Conservation (phyloP, 1,140 invertebrate species). For the Globodera ellingtonae region DNA sequence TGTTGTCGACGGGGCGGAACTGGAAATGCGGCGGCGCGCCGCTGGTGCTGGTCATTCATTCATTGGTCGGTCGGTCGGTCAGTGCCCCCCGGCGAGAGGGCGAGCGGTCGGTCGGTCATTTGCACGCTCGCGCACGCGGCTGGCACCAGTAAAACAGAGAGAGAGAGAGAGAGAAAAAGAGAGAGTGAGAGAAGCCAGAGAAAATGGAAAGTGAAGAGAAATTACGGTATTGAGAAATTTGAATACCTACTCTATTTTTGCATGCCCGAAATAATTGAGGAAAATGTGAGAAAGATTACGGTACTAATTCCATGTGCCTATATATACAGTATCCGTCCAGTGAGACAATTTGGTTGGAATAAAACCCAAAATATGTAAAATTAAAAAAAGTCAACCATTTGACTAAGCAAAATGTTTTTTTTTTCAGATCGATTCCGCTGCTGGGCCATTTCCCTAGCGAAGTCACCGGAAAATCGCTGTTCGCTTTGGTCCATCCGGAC, state of each 20-base stretch:
- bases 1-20: neutral
- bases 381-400: too few relatives aligned
- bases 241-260: neutral
- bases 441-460: slow-evolving; percentile 63
- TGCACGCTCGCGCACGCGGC: too few relatives aligned
- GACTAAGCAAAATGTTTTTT: neutral
- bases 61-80: too few relatives aligned
- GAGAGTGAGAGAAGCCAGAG: neutral
- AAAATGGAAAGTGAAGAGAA: neutral
- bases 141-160: neutral
- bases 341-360: too few relatives aligned
- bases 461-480: slow-evolving; percentile 59
- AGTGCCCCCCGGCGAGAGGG: too few relatives aligned
- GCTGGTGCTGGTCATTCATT: too few relatives aligned
- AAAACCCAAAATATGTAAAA: too few relatives aligned
- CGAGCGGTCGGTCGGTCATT: too few relatives aligned
- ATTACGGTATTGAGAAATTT: neutral
- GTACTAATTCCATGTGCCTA: too few relatives aligned
- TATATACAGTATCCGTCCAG: too few relatives aligned
- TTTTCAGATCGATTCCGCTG: slow-evolving; percentile 60
- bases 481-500: slow-evolving; percentile 58
- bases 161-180: neutral
- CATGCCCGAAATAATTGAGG: too few relatives aligned
- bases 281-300: too few relatives aligned
- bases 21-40: neutral